Base-by-base conservation (phyloP, 2,888 invertebrate genomes). In the Spialia ferax region DNA sequence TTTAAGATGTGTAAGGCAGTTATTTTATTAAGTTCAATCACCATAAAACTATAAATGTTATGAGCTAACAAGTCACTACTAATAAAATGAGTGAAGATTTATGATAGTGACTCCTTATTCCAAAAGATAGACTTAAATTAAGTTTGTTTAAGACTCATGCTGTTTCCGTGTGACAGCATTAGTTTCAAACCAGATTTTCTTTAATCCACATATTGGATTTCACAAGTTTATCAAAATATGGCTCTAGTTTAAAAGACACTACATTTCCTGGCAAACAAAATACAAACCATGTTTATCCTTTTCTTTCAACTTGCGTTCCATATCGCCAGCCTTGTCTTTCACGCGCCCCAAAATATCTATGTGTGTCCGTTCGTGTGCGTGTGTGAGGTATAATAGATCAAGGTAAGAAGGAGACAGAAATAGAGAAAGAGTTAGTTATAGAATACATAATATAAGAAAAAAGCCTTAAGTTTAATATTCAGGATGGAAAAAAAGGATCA, bases 311-410 rank as follows among this genome's bases (percentile, higher is more conserved):
- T 97, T 97, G 83, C 97, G 95, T 88, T 98, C 98, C 96, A 98
- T 96, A 91, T 98, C 98, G 69, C 97, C 98, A 0, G 98, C 98
- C 89, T 98, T 99, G 94, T 99, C 99, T 95, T 99, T 99, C 74
- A 99, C 98, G 83, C 98, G 98, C 74, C 98, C 98, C 87, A 99
- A 97, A 95, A 99, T 98, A 89, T 99, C 99, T 97, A 94, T 91
- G 38, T 38, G 20, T 48, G 20, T 48, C 90, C 92, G 56, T 79
- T 75, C 71, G 65, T 56, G 76, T 61, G 70, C 78, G 90, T 89
- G 74, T 89, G 86, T 22, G 13, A 15, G 18, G 42, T 29, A 48
- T 18, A 26, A 60, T 18, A 48, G 60, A 35, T 32, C 32, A 50
- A 20, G 22, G 32, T 48, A 50, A 26, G 20, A 32, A 1, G 10